A percentile compares a stretch with the other conserved stretches of the same genome.
phyloP scores from a whole-genome alignment of 1,140 invertebrate species.

The Proctacanthus coquilletti region DNA sequence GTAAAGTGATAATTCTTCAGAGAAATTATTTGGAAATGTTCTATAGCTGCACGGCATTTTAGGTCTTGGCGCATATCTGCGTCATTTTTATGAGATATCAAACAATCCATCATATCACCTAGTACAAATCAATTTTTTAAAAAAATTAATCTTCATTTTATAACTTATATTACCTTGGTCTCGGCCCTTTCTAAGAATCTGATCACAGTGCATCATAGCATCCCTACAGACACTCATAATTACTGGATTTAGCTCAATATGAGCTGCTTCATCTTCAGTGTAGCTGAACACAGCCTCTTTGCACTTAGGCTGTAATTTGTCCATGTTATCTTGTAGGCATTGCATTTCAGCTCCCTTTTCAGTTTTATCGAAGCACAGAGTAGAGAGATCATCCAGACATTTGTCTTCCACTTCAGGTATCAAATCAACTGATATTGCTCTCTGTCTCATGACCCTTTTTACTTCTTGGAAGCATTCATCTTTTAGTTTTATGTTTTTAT shows the following conservation, averaged over 20 bases:
- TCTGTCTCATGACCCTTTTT: constrained; percentile 75
- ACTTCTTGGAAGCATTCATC: constrained; percentile 57
- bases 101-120: constrained; percentile 80
- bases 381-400: constrained; percentile 74
- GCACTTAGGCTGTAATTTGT: constrained; percentile 35
- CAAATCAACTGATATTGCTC: constrained; percentile 82
- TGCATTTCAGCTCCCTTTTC: constrained; percentile 75
- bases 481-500: constrained; percentile 44
- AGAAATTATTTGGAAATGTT: constrained; percentile 85
- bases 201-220: constrained; percentile 67
- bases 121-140: background rate
- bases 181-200: constrained; percentile 47
- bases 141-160: constrained; percentile 14
- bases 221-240: constrained; percentile 66
- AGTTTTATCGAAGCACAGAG: constrained; percentile 67
- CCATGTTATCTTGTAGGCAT: constrained; percentile 85
- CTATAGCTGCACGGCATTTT: constrained; percentile 84
- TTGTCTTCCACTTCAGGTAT: constrained; percentile 84
- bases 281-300: constrained; percentile 61
- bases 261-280: constrained; percentile 75
- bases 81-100: constrained; percentile 86
- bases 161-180: constrained; percentile 38
- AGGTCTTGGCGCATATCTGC: constrained; percentile 50
- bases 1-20: constrained; percentile 90
- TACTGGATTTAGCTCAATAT: constrained; percentile 73